Base-by-base conservation (phyloP, 2,888 invertebrate species). In the Stratiomys singularior region DNA sequence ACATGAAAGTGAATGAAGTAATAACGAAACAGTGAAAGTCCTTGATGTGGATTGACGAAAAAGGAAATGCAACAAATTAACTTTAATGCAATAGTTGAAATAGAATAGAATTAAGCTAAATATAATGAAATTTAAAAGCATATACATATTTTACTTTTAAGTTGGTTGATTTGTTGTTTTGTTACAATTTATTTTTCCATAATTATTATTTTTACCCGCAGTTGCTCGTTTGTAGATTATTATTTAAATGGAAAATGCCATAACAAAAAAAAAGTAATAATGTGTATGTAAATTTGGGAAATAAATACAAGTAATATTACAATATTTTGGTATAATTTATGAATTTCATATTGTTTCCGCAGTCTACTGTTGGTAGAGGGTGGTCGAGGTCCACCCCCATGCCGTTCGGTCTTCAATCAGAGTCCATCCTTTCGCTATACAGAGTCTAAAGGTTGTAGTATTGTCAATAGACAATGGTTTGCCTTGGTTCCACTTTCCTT, bases 261-360 rank as follows among this genome's bases (percentile, higher is more conserved):
- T 66, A 66, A 66, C n/a, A 28, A 9, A 13, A 64, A 66, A 25
- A 63, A 18, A n/a, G n/a, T n/a, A n/a, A 28, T 18, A 4, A 37
- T 66, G 37, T 66, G 66, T 44, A 66, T 66, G 66, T 66, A 66
- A 66, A 66, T 66, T 66, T 66, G 66, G 37, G 66, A 66, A 66
- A 37, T 37, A 66, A 66, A 66, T 66, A 66, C 11, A n/a, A n/a
- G n/a, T n/a, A n/a, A n/a, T n/a, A n/a, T n/a, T n/a, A n/a, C n/a
- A n/a, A n/a, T n/a, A n/a, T n/a, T n/a, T n/a, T n/a, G n/a, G n/a
- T n/a, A n/a, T n/a, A n/a, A n/a, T n/a, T n/a, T n/a, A n/a, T n/a
- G n/a, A n/a, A n/a, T n/a, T n/a, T n/a, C n/a, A n/a, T n/a, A n/a
- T n/a, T n/a, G n/a, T n/a, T n/a, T n/a, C n/a, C n/a, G n/a, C n/a